Conservation (phyloP, 2,113 vertebrate genomes). For the Leucosticte australis region DNA sequence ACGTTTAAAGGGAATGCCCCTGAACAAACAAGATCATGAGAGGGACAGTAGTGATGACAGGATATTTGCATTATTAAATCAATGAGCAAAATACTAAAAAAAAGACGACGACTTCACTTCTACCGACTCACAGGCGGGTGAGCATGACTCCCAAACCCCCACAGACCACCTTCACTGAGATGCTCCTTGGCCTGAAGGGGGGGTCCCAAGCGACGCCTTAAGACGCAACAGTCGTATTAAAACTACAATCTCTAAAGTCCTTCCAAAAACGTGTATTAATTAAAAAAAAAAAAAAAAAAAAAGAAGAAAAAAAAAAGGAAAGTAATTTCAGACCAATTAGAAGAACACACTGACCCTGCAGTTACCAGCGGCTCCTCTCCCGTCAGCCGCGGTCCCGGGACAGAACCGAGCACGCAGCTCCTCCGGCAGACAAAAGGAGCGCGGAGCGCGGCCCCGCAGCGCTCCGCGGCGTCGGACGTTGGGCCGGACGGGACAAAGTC, state of each 20-base stretch:
- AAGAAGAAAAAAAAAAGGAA: fast-evolving
- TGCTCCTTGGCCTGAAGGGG: not conserved
- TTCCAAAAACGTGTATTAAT: not conserved
- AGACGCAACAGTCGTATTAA: not conserved
- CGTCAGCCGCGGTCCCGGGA: not conserved
- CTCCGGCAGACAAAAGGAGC: slow-evolving; percentile 17
- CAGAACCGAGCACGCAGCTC: not conserved
- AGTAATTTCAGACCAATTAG: not conserved
- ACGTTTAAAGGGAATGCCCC: not conserved
- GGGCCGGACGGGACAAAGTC: not conserved
- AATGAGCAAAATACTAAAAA: not conserved
- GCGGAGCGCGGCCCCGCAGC: not conserved
- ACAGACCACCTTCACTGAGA: not conserved
- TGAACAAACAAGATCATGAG: not conserved
- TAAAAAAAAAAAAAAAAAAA: fast-evolving
- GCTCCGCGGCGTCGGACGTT: not conserved
- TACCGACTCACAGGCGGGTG: not conserved
- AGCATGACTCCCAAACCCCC: not conserved
- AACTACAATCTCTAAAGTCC: not conserved
- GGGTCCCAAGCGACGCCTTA: not conserved
- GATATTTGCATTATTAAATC: not conserved
- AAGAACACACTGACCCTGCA: not conserved
- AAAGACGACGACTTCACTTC: not conserved
- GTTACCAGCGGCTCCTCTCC: not conserved
- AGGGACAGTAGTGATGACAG: not conserved